phyloP scores from a whole-genome alignment of 2,113 vertebrate species.

The Columbina picui region DNA sequence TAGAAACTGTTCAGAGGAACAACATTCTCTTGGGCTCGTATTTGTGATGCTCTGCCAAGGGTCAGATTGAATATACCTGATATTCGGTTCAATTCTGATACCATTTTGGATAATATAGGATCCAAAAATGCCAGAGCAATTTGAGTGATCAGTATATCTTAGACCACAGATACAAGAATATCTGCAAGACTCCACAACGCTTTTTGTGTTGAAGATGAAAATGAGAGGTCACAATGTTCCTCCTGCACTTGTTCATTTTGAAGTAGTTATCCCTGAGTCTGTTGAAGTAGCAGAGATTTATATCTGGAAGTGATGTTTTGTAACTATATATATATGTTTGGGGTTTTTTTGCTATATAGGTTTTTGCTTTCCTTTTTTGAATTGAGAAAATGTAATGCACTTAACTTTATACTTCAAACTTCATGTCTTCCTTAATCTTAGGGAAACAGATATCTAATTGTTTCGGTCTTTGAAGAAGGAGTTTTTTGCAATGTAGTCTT shows the following conservation, averaged over 20 bases:
- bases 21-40: neutral
- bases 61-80: neutral
- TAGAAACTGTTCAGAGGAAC: neutral
- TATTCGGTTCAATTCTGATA: neutral
- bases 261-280: neutral
- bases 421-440: neutral
- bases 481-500: neutral
- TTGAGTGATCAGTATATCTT: neutral
- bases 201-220: neutral
- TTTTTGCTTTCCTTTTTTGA: neutral
- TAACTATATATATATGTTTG: neutral
- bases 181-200: neutral
- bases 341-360: too few species aligned
- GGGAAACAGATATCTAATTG: neutral
- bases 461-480: neutral
- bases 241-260: neutral
- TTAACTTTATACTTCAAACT: neutral
- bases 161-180: neutral
- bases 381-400: neutral
- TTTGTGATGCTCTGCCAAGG: neutral
- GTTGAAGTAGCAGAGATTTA: neutral
- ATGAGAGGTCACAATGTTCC: neutral
- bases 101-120: neutral
- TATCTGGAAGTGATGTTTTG: neutral
- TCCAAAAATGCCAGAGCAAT: fast-evolving